Conservation (phyloP, 2,113 vertebrate genomes). For the Hipposideros armiger region DNA sequence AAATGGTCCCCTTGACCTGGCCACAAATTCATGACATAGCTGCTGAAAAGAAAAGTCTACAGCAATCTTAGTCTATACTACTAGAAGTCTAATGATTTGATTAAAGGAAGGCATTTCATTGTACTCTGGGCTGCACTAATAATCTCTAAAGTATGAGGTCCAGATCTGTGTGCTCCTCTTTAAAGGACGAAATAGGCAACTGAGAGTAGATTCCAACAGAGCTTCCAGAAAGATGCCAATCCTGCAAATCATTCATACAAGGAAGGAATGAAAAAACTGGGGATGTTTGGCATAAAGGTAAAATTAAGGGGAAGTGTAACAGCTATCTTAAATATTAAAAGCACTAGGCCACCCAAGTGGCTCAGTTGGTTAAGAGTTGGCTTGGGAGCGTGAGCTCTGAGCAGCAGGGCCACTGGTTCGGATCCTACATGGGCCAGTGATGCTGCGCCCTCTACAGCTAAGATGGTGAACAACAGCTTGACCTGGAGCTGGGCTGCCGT, state of each 20-base stretch:
- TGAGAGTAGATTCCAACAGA: background rate
- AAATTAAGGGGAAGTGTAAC: conserved; percentile 59
- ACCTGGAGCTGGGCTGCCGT: too few species aligned
- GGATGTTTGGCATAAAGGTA: conserved; percentile 1
- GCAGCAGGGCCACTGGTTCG: too few species aligned
- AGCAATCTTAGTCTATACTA: background rate
- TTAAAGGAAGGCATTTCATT: conserved; percentile 4
- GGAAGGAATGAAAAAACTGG: conserved; percentile 16
- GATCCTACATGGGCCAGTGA: too few species aligned
- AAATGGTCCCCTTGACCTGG: conserved; percentile 42
- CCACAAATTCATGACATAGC: conserved; percentile 32
- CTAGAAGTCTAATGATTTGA: conserved; percentile 47
- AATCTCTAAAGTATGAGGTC: conserved; percentile 3
- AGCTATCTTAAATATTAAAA: conserved; percentile 51
- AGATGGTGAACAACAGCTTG: too few species aligned
- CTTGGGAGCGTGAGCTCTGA: too few species aligned
- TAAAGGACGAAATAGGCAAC: conserved; percentile 28
- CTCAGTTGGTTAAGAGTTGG: too few species aligned
- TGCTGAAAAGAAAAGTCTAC: background rate
- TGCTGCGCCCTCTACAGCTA: too few species aligned
- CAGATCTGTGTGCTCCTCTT: conserved; percentile 21
- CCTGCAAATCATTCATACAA: conserved; percentile 44
- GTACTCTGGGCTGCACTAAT: background rate
- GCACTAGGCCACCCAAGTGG: too few species aligned
- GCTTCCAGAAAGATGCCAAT: background rate